Evolutionary conservation across 2,888 invertebrate genomes (phyloP), one percentile per base, ranked within the genome.

Genomic region (Hydrotaea cyrtoneurina): DNA sequence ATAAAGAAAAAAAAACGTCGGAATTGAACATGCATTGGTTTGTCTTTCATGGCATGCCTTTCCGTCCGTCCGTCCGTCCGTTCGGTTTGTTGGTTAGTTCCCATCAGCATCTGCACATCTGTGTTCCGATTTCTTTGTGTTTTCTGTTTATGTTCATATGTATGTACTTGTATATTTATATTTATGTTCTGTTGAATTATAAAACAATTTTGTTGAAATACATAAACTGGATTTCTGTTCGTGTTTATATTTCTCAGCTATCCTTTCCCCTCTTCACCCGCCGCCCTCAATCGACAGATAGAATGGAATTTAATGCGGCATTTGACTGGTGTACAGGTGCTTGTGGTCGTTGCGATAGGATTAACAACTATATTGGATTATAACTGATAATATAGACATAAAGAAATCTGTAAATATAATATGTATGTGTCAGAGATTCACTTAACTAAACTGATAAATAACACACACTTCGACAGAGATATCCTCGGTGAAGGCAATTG

Each of bases 131-230:
- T 73, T 73, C 19, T 23, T 73, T 36, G 26, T 31, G 62, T n/a
- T 62, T 15, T 31, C n/a, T 69, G 69, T 39, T 1, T 50, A 7
- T 50, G n/a, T 39, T 4, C 13, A 39, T 39, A 17, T 46, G 23
- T 31, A 64, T 15, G 23, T 64, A 26, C 62, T 13, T 64, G 19
- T 36, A 0, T 64, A 13, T 64, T 13, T 59, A 31, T 57, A 31
- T 36, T 31, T 62, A 78, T 72, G 62, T 72, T 62, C 13, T 78
- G 59, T 72, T 78, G 78, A 78, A 78, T 78, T 72, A 78, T 62
- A 72, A 72, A 72, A 78, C 62, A 78, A 78, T 72, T 62, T 78
- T 72, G 62, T 72, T 72, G 36, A 78, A 64, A 78, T 78, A n/a
- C n/a, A 39, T 77, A 39, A 77, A 77, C 66, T 66, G 66, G 39